Percentiles rank a stretch among this genome's conserved stretches.
These are phyloP conservation scores for Xestia sexstrigata DNA, from an alignment of 2,888 invertebrate genomes.

Conservation along the genomic window DNA sequence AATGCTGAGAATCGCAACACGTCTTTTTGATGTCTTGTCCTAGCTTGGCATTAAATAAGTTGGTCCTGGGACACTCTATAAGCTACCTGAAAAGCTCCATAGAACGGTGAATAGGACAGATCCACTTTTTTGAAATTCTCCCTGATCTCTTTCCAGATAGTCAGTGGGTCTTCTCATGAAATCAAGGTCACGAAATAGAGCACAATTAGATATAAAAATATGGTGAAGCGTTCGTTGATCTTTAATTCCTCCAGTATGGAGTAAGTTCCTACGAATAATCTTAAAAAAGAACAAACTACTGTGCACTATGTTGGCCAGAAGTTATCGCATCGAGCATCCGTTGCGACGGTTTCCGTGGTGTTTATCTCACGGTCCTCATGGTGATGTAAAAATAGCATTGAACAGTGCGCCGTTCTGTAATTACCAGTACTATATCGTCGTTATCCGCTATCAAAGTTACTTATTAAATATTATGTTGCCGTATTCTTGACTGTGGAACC, in stretches of 20 bases:
- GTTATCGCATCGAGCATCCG: not conserved
- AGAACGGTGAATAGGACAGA: not conserved
- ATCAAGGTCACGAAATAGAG: not conserved
- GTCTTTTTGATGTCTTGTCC: not conserved
- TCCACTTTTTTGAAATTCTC: not conserved
- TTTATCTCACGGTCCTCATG: slow-evolving; percentile 14
- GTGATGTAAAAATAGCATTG: not conserved
- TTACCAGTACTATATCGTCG: slow-evolving; percentile 6
- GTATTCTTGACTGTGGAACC: not conserved
- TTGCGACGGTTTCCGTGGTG: slow-evolving; percentile 5
- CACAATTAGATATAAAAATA: not conserved
- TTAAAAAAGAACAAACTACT: slow-evolving; percentile 2
- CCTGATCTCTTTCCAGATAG: not conserved
- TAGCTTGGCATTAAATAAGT: not conserved
- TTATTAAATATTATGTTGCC: not conserved
- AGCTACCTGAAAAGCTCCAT: not conserved
- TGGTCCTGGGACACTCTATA: not conserved
- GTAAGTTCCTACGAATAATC: not conserved
- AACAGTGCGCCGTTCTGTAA: not conserved
- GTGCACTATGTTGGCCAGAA: not conserved
- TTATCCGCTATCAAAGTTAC: not conserved
- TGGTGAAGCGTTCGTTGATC: not conserved
- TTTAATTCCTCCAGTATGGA: not conserved
- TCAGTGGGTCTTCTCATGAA: not conserved
- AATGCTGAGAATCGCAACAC: not conserved